Conservation (phyloP, 2,113 vertebrate genomes). For the Phyllostomus discolor region DNA sequence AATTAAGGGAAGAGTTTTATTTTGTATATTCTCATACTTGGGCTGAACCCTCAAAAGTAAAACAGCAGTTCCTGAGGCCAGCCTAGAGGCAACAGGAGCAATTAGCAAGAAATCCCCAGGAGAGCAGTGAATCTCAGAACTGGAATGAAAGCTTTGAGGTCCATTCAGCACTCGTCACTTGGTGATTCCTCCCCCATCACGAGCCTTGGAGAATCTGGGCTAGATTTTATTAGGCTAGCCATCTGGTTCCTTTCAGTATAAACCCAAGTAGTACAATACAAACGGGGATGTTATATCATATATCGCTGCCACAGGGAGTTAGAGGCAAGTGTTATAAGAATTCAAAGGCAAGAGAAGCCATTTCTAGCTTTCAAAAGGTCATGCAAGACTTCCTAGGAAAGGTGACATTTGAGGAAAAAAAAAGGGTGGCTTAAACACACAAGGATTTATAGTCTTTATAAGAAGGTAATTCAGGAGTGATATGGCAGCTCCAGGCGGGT, state of each 20-base stretch:
- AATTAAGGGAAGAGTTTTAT: neutral
- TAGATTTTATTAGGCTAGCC: slow-evolving; percentile 26
- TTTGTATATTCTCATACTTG: neutral
- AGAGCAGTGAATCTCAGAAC: neutral
- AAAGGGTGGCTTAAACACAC: neutral
- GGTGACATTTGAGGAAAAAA: neutral
- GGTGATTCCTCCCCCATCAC: neutral
- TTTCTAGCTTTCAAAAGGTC: neutral
- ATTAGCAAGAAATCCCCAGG: neutral
- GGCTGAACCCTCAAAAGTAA: neutral
- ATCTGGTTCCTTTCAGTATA: slow-evolving; percentile 13
- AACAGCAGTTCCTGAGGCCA: neutral
- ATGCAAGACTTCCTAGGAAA: neutral
- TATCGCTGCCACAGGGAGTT: neutral
- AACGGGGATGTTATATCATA: neutral
- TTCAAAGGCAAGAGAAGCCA: neutral
- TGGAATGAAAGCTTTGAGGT: neutral
- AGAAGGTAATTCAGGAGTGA: neutral
- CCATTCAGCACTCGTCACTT: neutral
- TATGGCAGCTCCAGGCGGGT: neutral
- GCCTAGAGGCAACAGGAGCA: neutral
- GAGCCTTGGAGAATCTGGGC: neutral
- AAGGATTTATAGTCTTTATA: neutral
- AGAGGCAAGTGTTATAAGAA: neutral
- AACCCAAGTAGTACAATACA: neutral